Percentiles rank a stretch among this genome's conserved stretches.
phyloP scores from a whole-genome alignment of 1,140 invertebrate species.

The Charaxes varanes region DNA sequence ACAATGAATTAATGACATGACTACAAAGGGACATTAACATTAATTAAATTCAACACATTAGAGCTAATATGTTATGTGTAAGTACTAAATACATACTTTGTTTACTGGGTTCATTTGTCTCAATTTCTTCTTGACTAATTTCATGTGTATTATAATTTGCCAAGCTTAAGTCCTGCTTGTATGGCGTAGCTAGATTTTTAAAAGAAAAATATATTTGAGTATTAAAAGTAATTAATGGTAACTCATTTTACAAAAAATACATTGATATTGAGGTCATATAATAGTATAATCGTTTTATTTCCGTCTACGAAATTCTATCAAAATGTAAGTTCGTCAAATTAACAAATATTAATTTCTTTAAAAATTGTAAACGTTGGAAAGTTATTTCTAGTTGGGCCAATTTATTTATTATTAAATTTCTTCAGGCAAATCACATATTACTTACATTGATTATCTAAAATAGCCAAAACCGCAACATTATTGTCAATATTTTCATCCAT shows the following conservation, averaged over 20 bases:
- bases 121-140: conserved; percentile 37
- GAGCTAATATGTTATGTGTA: too few relatives aligned
- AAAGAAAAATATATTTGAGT: background rate
- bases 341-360: too few relatives aligned
- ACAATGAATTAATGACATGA: conserved; percentile 1
- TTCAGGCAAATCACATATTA: background rate
- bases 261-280: too few relatives aligned
- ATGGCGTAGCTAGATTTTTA: conserved; percentile 26
- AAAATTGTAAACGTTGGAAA: too few relatives aligned
- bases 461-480: conserved; percentile 47
- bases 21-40: conserved; percentile 2
- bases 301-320: too few relatives aligned
- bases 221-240: too few relatives aligned
- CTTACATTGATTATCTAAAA: conserved; percentile 49
- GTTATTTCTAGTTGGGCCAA: too few relatives aligned
- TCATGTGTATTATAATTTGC: conserved; percentile 30
- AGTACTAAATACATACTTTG: conserved; percentile 56
- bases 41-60: too few relatives aligned
- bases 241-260: too few relatives aligned
- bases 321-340: too few relatives aligned
- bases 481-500: conserved; percentile 51
- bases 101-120: conserved; percentile 40
- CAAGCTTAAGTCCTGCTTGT: conserved; percentile 38
- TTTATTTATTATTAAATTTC: too few relatives aligned
- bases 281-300: too few relatives aligned